Conservation (phyloP, 64 coral and sea anemone species). For the Catalaphyllia jardinei region DNA sequence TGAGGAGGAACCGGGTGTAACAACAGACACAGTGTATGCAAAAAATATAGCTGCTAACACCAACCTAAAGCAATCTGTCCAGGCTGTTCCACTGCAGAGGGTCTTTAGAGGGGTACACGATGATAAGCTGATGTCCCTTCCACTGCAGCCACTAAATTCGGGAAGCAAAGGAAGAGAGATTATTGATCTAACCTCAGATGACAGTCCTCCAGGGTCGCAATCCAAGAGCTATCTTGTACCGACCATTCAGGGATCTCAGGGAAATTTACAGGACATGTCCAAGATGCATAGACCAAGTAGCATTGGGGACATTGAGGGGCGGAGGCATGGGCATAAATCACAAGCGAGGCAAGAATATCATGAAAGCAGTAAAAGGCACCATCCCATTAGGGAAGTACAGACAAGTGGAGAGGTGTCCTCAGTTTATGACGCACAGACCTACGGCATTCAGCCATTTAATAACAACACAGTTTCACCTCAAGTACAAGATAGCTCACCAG, state of each 20-base stretch:
- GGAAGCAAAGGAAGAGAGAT: not conserved
- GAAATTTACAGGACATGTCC: not conserved
- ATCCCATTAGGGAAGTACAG: not conserved
- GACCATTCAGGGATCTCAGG: not conserved
- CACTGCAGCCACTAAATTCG: not conserved
- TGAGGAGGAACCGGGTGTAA: conserved; percentile 20
- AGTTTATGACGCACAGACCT: not conserved
- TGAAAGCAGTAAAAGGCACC: not conserved
- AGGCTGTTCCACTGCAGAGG: conserved; percentile 5
- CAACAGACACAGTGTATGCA: conserved; percentile 13
- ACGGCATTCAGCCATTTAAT: conserved; percentile 3
- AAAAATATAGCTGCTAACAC: not conserved
- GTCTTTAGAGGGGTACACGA: not conserved
- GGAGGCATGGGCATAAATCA: not conserved
- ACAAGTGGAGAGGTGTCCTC: not conserved
- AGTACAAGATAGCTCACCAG: not conserved
- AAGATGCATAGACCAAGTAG: not conserved
- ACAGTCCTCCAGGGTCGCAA: conserved; percentile 1
- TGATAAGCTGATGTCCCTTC: not conserved
- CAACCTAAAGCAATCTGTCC: not conserved
- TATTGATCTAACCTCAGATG: conserved; percentile 38
- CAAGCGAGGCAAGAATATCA: not conserved
- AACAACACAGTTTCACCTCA: not conserved
- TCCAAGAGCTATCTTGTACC: not conserved
- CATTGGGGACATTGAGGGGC: not conserved